Evolutionary conservation across 2,888 invertebrate species (phyloP).

Genomic region (Pecten maximus): DNA sequence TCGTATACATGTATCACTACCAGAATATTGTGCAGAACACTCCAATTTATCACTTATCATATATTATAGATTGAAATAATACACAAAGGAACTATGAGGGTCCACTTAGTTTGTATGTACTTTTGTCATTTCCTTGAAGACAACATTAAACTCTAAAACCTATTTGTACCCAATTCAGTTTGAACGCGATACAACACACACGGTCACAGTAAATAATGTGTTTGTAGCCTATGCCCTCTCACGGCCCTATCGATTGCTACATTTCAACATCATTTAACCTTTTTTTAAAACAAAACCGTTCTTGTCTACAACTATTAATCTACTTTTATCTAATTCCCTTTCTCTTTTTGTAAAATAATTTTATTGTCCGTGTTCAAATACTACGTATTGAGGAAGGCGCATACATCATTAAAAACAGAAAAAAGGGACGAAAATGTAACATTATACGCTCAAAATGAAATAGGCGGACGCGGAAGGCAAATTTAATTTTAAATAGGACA

Average conservation of each 20-base stretch:
- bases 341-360: not conserved
- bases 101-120: not conserved
- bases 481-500: slow-evolving; percentile 14
- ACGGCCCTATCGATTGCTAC: not conserved
- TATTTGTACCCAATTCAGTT: slow-evolving; percentile 7
- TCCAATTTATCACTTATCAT: no score
- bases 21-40: no score
- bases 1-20: no score
- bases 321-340: slow-evolving; percentile 11
- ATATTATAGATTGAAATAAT: not conserved
- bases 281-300: not conserved
- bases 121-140: not conserved
- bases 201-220: not conserved
- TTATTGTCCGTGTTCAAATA: not conserved
- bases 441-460: slow-evolving; percentile 13
- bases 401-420: not conserved
- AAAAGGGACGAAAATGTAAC: not conserved
- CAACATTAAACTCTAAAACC: not conserved
- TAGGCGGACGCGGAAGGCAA: not conserved
- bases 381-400: not conserved
- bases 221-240: not conserved
- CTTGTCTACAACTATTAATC: not conserved
- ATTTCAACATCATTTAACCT: not conserved
- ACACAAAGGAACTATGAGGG: not conserved
- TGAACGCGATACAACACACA: not conserved